phyloP scores from a whole-genome alignment of 2,797 vertebrate genomes.

The Danio aesculapii region DNA sequence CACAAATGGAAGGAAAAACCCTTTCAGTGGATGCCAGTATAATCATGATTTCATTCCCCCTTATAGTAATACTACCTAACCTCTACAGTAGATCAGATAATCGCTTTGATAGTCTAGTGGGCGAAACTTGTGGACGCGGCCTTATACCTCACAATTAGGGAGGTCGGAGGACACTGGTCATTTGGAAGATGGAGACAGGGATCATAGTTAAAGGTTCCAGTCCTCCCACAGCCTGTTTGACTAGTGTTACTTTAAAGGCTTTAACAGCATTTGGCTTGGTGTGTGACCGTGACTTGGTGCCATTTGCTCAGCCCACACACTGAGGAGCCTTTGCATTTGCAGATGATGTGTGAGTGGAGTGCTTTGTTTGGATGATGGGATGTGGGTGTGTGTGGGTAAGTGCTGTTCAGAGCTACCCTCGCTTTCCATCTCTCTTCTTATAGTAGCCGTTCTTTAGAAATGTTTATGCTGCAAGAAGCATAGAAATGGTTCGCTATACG shows the following conservation, averaged over 20 bases:
- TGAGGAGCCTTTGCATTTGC: constrained; percentile 52
- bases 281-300: constrained; percentile 55
- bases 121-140: constrained; percentile 11
- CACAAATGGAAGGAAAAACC: constrained; percentile 50
- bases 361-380: constrained; percentile 57
- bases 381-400: constrained; percentile 62
- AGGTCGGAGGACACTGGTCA: not conserved
- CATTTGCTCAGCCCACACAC: constrained; percentile 59
- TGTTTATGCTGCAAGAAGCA: constrained; percentile 38
- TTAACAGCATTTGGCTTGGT: constrained; percentile 55
- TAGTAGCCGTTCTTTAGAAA: constrained; percentile 43
- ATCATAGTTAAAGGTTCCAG: constrained; percentile 29
- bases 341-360: constrained; percentile 59
- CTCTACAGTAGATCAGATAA: constrained; percentile 48
- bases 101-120: constrained; percentile 38
- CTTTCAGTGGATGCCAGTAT: constrained; percentile 40
- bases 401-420: constrained; percentile 46
- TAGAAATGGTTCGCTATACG: constrained; percentile 17
- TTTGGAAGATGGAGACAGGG: constrained; percentile 26
- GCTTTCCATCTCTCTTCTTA: constrained; percentile 48
- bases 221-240: constrained; percentile 44
- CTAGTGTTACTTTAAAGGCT: constrained; percentile 51
- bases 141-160: not conserved
- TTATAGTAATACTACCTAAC: constrained; percentile 36
- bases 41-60: constrained; percentile 43